Base-by-base conservation (phyloP, 2,113 vertebrate genomes). In the Protobothrops mucrosquamatus region DNA sequence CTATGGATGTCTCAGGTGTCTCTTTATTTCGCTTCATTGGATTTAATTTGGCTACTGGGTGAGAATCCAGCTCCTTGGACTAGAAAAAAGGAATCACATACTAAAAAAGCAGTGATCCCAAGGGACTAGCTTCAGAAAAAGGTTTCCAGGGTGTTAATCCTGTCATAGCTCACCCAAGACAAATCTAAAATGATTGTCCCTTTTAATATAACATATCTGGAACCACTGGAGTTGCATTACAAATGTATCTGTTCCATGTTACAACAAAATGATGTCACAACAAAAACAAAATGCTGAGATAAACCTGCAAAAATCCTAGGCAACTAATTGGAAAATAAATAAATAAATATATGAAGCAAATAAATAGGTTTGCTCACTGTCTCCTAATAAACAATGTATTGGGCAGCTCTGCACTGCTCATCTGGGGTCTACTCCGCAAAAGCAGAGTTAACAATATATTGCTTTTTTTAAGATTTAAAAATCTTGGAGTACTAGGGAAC, bases 41-140 rank as follows among this genome's bases (percentile, higher is more conserved):
- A 96, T 97, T 97, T 95, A 96, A 94, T 96, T 96, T 96, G 96
- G 96, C 95, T 95, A 95, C 95, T 1, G 93, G 95, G 93, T 95
- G 94, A 57, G 15, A 94, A 96, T 96, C 92, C 96, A 96, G 96
- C 95, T 94, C 97, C 94, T 96, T 96, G 95, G 96, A 95, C 94
- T 97, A 95, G 95, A 97, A 95, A 94, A 95, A 94, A 95, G 95
- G 96, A 96, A 97, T 95, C 95, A 94, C 34, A 34, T 15, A 74
- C 93, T 94, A 93, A 93, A 94, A 93, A 94, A 52, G 46, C 23
- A 94, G 95, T 20, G 92, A 93, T 96, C 96, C 94, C 92, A 0
- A 91, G 95, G 94, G 97, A 95, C 48, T 0, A 46, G 95, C 94
- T 94, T 34, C 96, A 94, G 95, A 95, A 93, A 74, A 92, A 93